A percentile compares a stretch with the other conserved stretches of the same genome.
These are phyloP conservation scores for Python bivittatus DNA, from an alignment of 2,113 vertebrate genomes.

Conservation along the genomic window DNA sequence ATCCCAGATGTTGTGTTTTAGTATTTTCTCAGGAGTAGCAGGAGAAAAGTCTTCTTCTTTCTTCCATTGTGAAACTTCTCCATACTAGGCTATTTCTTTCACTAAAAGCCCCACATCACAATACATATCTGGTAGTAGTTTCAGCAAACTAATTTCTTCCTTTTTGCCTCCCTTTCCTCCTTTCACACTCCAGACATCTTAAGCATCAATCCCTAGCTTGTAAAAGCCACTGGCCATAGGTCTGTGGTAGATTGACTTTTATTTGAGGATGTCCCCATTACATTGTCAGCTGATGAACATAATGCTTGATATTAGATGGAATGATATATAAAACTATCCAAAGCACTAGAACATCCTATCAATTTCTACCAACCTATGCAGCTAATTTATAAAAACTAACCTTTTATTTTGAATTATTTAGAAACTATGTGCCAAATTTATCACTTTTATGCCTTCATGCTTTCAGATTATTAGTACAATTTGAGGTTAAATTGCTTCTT, in stretches of 20 bases:
- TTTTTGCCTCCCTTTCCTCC: not conserved
- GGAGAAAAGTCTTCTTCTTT: too few species aligned
- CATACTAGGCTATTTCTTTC: not conserved
- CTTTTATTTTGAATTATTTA: not conserved
- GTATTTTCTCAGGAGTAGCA: too few species aligned
- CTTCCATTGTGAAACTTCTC: not conserved
- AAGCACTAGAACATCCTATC: too few species aligned
- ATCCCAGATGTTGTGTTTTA: not conserved
- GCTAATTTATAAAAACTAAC: not conserved
- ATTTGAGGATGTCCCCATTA: not conserved
- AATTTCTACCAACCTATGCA: too few species aligned
- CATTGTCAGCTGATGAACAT: not conserved
- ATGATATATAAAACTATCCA: not conserved
- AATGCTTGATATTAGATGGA: not conserved
- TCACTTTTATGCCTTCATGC: not conserved
- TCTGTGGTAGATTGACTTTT: too few species aligned
- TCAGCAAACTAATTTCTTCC: not conserved
- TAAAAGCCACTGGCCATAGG: too few species aligned
- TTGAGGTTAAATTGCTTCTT: conserved; percentile 19
- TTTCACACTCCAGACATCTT: not conserved
- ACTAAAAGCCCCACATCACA: too few species aligned
- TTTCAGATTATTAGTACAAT: not conserved
- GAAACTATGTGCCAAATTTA: too few species aligned
- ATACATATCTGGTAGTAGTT: not conserved
- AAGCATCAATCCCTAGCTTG: not conserved